Evolutionary conservation across 2,888 invertebrate genomes (phyloP).

Genomic region (Entomobrya proxima): DNA sequence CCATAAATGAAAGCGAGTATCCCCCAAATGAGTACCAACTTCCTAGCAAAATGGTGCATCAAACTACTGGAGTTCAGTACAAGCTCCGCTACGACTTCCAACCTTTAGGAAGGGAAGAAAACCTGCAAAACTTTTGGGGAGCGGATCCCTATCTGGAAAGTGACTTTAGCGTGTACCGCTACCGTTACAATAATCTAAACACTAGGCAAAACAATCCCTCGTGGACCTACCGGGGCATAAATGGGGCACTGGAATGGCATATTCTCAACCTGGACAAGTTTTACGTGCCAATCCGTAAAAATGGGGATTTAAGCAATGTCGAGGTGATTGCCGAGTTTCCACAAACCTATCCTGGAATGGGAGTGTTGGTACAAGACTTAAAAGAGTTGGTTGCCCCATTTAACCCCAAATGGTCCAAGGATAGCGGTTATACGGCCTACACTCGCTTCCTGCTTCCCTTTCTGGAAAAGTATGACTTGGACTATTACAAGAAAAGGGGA

Average conservation of each 20-base stretch:
- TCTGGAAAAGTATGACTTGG: not conserved
- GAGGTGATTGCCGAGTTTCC: not conserved
- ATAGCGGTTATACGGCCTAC: not conserved
- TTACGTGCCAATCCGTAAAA: not conserved
- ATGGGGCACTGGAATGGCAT: not conserved
- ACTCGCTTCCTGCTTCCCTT: slow-evolving; percentile 16
- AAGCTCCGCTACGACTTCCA: no score
- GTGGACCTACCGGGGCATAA: not conserved
- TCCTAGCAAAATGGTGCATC: no score
- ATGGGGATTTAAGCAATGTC: not conserved
- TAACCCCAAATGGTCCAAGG: not conserved
- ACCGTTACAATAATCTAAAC: not conserved
- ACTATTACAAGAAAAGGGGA: not conserved
- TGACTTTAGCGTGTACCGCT: no score
- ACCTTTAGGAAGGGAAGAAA: no score
- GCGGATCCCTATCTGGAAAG: no score
- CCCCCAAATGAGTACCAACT: no score
- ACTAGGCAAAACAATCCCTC: not conserved
- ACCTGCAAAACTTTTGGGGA: no score
- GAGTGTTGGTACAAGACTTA: not conserved
- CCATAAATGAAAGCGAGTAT: no score
- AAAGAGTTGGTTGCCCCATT: not conserved
- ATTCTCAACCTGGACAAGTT: not conserved
- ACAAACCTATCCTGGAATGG: slow-evolving; percentile 8
- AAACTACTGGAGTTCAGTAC: no score